phyloP scores from a whole-genome alignment of 2,888 invertebrate genomes.

The Machimus atricapillus region DNA sequence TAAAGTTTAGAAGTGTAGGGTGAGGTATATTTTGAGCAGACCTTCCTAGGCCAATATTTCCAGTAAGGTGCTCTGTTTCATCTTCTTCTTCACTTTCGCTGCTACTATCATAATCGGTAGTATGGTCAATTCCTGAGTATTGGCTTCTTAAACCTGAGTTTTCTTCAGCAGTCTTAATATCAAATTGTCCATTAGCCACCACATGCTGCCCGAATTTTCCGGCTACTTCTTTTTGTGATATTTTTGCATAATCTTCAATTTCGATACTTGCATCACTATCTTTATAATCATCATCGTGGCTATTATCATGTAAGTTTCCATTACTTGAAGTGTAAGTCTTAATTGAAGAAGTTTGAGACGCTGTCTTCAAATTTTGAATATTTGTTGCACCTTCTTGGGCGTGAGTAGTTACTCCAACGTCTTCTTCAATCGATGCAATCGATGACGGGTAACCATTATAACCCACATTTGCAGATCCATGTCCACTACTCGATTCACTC shows the following conservation, averaged over 20 bases:
- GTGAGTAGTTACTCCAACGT: background rate
- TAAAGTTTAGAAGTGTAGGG: background rate
- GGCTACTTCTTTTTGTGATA: background rate
- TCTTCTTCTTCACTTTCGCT: background rate
- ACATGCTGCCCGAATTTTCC: background rate
- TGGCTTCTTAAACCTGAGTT: background rate
- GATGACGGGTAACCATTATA: background rate
- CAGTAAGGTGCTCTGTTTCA: background rate
- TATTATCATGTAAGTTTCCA: background rate
- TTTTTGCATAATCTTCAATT: background rate
- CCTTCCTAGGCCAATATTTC: background rate
- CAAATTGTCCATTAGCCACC: background rate
- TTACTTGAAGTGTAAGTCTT: background rate
- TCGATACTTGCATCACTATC: background rate
- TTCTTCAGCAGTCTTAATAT: background rate
- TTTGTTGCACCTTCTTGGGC: background rate
- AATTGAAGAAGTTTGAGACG: background rate
- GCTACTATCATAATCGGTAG: background rate
- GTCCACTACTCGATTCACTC: background rate
- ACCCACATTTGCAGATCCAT: background rate
- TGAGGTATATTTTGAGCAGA: background rate
- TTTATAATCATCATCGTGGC: background rate
- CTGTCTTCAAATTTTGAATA: background rate
- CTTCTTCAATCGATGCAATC: background rate
- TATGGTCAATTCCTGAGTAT: background rate